A percentile compares a stretch with the other conserved stretches of the same genome.
These are phyloP conservation scores for Centroberyx gerrardi DNA, from an alignment of 2,797 vertebrate species.

Conservation along the genomic window DNA sequence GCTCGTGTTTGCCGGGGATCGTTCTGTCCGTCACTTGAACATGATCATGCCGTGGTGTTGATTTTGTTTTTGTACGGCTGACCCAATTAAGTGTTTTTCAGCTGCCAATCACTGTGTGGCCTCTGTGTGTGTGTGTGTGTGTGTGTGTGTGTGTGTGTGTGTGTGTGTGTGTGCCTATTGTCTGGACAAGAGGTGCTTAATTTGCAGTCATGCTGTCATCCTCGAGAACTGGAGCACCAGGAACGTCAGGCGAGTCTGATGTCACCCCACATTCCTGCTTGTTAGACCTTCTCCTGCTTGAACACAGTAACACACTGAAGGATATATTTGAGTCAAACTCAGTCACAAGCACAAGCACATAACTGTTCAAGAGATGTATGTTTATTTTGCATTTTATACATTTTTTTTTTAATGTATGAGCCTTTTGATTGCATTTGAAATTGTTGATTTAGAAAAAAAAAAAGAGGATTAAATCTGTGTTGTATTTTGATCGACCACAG, in stretches of 20 bases:
- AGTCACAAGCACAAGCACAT: slow-evolving; percentile 68
- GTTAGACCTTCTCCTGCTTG: slow-evolving; percentile 6
- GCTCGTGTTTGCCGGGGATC: slow-evolving; percentile 25
- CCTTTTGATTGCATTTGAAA: slow-evolving; percentile 72
- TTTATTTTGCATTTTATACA: slow-evolving; percentile 78
- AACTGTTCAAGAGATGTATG: slow-evolving; percentile 61
- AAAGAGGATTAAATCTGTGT: slow-evolving; percentile 55
- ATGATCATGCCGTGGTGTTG: slow-evolving; percentile 41
- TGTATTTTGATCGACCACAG: slow-evolving; percentile 72
- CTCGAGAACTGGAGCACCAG: slow-evolving; percentile 26
- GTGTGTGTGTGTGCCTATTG: slow-evolving; percentile 32
- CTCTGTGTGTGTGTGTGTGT: slow-evolving; percentile 17
- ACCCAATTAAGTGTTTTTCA: slow-evolving; percentile 40
- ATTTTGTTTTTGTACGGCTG: slow-evolving; percentile 35
- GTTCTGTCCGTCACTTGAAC: slow-evolving; percentile 47
- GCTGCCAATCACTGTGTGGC: slow-evolving; percentile 41
- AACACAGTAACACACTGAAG: slow-evolving; percentile 50
- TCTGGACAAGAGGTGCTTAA: slow-evolving; percentile 32
- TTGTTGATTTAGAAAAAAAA: slow-evolving; percentile 54
- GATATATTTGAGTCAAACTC: slow-evolving; percentile 42
- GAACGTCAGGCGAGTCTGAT: slow-evolving; percentile 38
- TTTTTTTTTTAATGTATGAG: slow-evolving; percentile 71
- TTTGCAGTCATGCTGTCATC: slow-evolving; percentile 18
- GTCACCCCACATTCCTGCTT: slow-evolving; percentile 52
- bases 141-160: slow-evolving; percentile 7